Evolutionary conservation across 2,113 vertebrate species (phyloP).

Genomic region (Oreochromis spilurus): DNA sequence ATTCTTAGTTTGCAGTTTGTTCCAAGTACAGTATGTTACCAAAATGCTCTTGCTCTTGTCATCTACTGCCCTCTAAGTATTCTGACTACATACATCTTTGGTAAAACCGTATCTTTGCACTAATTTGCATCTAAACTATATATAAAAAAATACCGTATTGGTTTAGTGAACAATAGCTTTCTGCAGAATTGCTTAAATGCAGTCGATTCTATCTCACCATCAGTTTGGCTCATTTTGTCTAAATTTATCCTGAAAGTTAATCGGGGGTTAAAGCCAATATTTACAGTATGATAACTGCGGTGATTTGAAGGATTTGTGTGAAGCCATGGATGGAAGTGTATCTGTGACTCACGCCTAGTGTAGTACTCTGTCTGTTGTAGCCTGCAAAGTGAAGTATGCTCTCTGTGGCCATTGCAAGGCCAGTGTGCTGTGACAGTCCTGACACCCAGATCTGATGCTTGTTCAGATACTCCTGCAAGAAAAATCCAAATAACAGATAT

Average conservation of each 20-base stretch:
- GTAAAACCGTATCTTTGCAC: not conserved
- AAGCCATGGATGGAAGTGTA: not conserved
- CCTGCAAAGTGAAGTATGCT: conserved; percentile 92
- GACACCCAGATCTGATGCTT: conserved; percentile 97
- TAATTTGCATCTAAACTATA: not conserved
- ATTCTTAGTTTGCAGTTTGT: not conserved
- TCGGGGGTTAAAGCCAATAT: not conserved
- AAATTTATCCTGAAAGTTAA: not conserved
- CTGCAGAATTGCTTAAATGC: not conserved
- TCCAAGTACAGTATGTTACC: not conserved
- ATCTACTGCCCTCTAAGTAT: not conserved
- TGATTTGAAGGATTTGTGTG: not conserved
- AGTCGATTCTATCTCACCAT: not conserved
- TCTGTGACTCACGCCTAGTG: conserved; percentile 83
- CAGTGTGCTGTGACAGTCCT: conserved; percentile 92
- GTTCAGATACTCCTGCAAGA: conserved; percentile 87
- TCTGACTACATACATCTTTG: not conserved
- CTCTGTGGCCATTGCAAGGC: conserved; percentile 94
- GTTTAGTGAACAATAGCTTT: not conserved
- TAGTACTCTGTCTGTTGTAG: conserved; percentile 92
- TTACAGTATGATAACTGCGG: not conserved
- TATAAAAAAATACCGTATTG: not conserved
- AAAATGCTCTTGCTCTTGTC: not conserved
- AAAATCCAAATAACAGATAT: not conserved
- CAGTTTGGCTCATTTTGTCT: not conserved